Evolutionary conservation across 2,888 invertebrate genomes (phyloP).

Genomic region (Thymelicus sylvestris): DNA sequence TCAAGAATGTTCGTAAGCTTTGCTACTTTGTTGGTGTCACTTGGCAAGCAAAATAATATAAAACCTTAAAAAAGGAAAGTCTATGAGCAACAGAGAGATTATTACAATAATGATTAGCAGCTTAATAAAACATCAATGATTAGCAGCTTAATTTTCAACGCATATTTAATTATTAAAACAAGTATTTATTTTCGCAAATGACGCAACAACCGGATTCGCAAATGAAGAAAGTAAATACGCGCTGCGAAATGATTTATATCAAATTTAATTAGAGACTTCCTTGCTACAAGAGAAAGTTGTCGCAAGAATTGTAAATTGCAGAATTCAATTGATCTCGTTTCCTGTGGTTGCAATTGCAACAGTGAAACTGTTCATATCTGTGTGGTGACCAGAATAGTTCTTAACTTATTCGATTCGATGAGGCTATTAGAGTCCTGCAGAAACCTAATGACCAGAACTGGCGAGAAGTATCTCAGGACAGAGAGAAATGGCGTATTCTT

Average conservation of each 20-base stretch:
- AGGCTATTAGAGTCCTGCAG: too few species aligned
- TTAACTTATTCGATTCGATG: neutral
- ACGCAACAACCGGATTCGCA: slow-evolving; percentile 18
- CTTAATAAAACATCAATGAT: neutral
- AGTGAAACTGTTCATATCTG: slow-evolving; percentile 8
- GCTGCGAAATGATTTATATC: slow-evolving; percentile 22
- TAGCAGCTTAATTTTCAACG: neutral
- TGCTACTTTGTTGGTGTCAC: too few species aligned
- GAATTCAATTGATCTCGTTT: slow-evolving; percentile 28
- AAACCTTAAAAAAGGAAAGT: too few species aligned
- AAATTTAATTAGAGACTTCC: slow-evolving; percentile 34
- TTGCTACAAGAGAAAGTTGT: slow-evolving; percentile 29
- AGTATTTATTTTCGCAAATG: slow-evolving; percentile 1
- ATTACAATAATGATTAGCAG: neutral
- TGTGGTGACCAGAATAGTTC: neutral
- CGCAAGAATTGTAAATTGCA: slow-evolving; percentile 27
- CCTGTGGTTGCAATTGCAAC: slow-evolving; percentile 19
- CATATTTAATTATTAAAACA: neutral
- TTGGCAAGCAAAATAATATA: too few species aligned
- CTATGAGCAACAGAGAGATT: too few species aligned
- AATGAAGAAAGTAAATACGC: slow-evolving; percentile 21
- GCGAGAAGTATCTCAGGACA: too few species aligned
- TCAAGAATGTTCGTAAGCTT: too few species aligned
- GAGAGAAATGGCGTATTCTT: too few species aligned
- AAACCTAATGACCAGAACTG: too few species aligned